Percentiles rank a stretch among this genome's conserved stretches.
Evolutionary conservation across 2,888 invertebrate species (phyloP).

Genomic region (Ennomos fuscantarius): DNA sequence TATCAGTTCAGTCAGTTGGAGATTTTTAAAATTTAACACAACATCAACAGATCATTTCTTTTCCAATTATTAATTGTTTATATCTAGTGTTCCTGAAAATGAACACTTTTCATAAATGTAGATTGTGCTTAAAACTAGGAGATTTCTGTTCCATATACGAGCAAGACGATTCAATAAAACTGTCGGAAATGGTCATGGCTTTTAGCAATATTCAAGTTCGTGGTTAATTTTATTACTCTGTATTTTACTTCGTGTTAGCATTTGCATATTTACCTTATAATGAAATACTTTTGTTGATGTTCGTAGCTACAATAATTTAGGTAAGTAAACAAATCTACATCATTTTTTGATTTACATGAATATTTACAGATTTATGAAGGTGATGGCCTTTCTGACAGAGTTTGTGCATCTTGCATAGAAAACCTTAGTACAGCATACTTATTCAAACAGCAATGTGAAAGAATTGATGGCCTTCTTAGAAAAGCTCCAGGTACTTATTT

Average conservation of each 20-base stretch:
- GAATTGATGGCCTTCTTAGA: conserved; percentile 65
- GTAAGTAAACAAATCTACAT: no score
- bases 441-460: conserved; percentile 78
- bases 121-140: conserved; percentile 77
- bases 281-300: no score
- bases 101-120: conserved; percentile 74
- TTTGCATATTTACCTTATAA: no score
- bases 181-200: conserved; percentile 81
- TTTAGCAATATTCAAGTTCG: conserved; percentile 67
- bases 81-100: conserved; percentile 36
- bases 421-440: conserved; percentile 77
- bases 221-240: background rate
- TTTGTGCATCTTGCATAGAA: conserved; percentile 77
- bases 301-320: background rate
- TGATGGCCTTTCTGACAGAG: conserved; percentile 76
- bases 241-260: background rate
- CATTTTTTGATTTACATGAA: no score
- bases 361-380: conserved; percentile 72
- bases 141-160: conserved; percentile 81
- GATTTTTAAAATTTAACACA: no score
- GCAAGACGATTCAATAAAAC: conserved; percentile 75
- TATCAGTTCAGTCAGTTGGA: no score
- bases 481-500: conserved; percentile 64
- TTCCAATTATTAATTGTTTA: no score
- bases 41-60: no score